Conservation (phyloP, 1,140 invertebrate species). For the Trichonephila inaurata region DNA sequence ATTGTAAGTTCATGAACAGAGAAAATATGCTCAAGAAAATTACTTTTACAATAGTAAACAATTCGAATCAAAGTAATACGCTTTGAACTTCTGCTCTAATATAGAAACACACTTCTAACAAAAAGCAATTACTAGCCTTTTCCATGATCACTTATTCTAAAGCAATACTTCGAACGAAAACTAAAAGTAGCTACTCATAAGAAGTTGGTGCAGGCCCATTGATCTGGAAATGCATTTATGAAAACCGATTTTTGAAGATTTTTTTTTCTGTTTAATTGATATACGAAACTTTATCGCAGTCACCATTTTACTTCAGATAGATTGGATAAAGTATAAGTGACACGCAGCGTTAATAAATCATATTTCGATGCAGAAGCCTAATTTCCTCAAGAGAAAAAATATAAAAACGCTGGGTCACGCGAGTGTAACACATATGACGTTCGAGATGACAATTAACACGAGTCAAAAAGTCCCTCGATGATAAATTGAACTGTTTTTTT, state of each 20-base stretch:
- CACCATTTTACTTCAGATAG: not conserved
- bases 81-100: not conserved
- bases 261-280: not conserved
- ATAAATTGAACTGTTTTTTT: not conserved
- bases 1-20: no score
- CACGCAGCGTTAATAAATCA: slow-evolving; percentile 17
- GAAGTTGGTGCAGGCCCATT: not conserved
- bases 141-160: not conserved
- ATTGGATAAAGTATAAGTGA: slow-evolving; percentile 25
- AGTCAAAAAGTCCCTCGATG: not conserved
- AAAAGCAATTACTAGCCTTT: not conserved
- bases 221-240: not conserved
- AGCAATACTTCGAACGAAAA: not conserved
- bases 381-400: slow-evolving; percentile 11
- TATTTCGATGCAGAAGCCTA: not conserved
- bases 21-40: no score
- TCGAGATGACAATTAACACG: not conserved
- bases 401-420: not conserved
- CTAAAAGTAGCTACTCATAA: not conserved
- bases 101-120: not conserved
- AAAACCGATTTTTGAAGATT: slow-evolving; percentile 14
- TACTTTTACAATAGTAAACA: not conserved
- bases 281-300: not conserved
- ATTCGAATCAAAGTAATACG: not conserved
- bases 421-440: not conserved